phyloP scores from a whole-genome alignment of 92 coral and sea anemone genomes.

The Porites evermanni region DNA sequence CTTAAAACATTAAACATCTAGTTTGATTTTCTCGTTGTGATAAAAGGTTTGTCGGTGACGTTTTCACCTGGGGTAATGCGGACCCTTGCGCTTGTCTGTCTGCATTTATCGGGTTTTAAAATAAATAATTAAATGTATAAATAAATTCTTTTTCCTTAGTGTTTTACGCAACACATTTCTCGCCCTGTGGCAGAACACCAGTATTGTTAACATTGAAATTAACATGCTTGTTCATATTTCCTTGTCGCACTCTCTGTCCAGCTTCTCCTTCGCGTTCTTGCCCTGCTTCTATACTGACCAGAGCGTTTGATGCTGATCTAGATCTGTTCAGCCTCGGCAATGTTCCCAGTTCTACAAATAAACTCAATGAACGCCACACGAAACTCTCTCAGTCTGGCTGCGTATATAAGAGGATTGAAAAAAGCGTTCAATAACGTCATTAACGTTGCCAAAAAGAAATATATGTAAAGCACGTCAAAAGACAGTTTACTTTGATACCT shows the following conservation, averaged over 20 bases:
- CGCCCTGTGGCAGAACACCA: background rate
- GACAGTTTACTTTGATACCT: background rate
- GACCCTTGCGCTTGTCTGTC: no score
- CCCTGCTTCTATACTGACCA: background rate
- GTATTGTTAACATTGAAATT: no score
- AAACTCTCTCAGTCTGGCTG: background rate
- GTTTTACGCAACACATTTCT: no score
- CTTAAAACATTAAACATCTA: no score
- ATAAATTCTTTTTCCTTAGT: no score
- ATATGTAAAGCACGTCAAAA: background rate
- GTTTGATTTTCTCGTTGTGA: no score
- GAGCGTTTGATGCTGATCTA: background rate
- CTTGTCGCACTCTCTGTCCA: background rate
- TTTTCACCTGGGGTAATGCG: no score
- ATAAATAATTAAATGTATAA: no score
- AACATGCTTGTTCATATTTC: background rate
- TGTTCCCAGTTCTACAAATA: background rate
- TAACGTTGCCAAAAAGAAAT: background rate
- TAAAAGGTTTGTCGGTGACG: no score
- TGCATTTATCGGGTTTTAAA: no score
- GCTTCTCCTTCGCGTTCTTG: background rate
- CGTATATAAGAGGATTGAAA: background rate
- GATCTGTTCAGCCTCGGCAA: constrained; percentile 1
- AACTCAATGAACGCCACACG: background rate
- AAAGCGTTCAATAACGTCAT: background rate